Percentiles rank a stretch among this genome's conserved stretches.
Conservation (phyloP, 2,113 vertebrate species). For the Dipodomys ordii region DNA sequence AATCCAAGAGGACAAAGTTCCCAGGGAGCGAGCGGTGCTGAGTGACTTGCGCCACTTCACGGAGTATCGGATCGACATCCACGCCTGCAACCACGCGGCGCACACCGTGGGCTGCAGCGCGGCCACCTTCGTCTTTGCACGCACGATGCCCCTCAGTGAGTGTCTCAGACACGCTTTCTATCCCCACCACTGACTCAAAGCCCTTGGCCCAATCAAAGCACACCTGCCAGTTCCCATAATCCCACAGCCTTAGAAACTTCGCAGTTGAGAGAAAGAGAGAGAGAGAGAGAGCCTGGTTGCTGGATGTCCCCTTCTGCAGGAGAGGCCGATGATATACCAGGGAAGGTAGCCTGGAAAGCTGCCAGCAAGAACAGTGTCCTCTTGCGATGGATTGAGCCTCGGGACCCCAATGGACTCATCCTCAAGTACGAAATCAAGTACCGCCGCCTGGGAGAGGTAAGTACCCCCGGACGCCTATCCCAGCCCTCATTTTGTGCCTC, state of each 20-base stretch:
- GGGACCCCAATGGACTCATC: constrained; percentile 89
- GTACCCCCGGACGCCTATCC: neutral
- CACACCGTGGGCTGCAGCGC: constrained; percentile 90
- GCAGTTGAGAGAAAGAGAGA: neutral
- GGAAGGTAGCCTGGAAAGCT: constrained; percentile 86
- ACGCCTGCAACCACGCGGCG: constrained; percentile 90
- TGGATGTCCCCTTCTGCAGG: neutral
- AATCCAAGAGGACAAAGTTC: constrained; percentile 89
- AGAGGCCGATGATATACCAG: constrained; percentile 88
- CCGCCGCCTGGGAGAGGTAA: constrained; percentile 87
- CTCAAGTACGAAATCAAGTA: constrained; percentile 91
- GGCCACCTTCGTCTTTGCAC: constrained; percentile 89
- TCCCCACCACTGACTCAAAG: neutral
- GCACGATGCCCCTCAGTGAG: constrained; percentile 89
- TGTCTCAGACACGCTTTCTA: neutral
- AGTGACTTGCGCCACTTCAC: constrained; percentile 88
- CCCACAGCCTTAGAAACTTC: neutral
- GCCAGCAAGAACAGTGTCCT: constrained; percentile 85
- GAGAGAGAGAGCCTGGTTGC: neutral
- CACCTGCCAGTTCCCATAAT: neutral
- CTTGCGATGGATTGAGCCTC: constrained; percentile 87
- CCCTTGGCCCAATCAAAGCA: neutral
- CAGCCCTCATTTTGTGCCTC: rapidly evolving
- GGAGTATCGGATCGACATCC: constrained; percentile 91
- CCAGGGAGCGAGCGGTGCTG: constrained; percentile 86